A percentile compares a stretch with the other conserved stretches of the same genome.
Evolutionary conservation across 2,113 vertebrate species (phyloP).

Genomic region (Salvelinus sp.): DNA sequence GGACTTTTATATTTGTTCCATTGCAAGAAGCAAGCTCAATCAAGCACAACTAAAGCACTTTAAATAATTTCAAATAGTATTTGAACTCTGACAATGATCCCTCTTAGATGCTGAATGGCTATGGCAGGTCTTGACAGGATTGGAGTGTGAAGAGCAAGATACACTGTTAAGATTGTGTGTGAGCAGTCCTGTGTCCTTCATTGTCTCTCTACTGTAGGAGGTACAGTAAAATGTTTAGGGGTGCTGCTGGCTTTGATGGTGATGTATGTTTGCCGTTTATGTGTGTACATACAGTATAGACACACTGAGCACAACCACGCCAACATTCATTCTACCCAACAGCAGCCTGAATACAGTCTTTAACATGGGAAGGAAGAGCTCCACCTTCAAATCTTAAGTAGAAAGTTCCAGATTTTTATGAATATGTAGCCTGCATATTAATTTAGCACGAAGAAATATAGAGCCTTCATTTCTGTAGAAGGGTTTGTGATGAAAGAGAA

Average conservation of each 20-base stretch:
- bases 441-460: background rate
- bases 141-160: slow-evolving; percentile 8
- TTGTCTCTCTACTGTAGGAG: background rate
- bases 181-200: slow-evolving; percentile 9
- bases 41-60: too few species aligned
- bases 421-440: slow-evolving; percentile 36
- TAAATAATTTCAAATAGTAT: too few species aligned
- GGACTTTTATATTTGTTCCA: too few species aligned
- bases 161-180: slow-evolving; percentile 6
- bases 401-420: slow-evolving; percentile 40
- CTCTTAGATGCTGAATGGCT: too few species aligned
- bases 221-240: slow-evolving; percentile 22
- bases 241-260: slow-evolving; percentile 39
- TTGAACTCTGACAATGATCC: too few species aligned
- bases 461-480: slow-evolving; percentile 8
- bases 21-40: too few species aligned
- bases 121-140: slow-evolving; percentile 8
- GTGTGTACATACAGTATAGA: slow-evolving; percentile 43
- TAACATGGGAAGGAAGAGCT: slow-evolving; percentile 39
- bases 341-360: slow-evolving; percentile 52
- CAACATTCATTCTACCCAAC: slow-evolving; percentile 48
- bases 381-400: slow-evolving; percentile 49
- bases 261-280: slow-evolving; percentile 46
- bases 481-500: background rate
- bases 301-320: slow-evolving; percentile 38